Conservation (phyloP, 2,797 vertebrate genomes). For the Galagoides demidoff region DNA sequence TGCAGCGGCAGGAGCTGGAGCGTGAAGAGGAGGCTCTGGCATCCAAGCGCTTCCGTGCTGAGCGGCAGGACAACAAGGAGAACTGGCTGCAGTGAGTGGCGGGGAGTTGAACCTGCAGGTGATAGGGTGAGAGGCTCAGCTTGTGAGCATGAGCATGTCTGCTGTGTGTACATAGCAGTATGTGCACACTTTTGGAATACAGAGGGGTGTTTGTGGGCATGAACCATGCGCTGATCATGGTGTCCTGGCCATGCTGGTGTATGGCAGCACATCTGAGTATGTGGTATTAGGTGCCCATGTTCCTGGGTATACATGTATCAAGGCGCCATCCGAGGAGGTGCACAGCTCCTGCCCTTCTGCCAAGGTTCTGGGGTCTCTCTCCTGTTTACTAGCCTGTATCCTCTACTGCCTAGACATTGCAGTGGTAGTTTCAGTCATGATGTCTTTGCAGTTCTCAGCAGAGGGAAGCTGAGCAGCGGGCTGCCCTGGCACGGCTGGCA, state of each 20-base stretch:
- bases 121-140: not conserved
- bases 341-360: not conserved
- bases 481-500: slow-evolving; percentile 90
- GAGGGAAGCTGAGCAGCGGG: slow-evolving; percentile 89
- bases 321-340: not conserved
- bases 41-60: slow-evolving; percentile 94
- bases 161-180: not conserved
- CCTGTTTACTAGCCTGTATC: not conserved
- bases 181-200: not conserved
- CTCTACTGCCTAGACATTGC: not conserved
- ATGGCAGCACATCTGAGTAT: not conserved
- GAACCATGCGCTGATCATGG: not conserved
- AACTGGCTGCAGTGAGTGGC: slow-evolving; percentile 93
- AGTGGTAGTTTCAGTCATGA: not conserved
- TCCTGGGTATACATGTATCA: not conserved
- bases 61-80: slow-evolving; percentile 94
- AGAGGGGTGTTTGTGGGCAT: not conserved
- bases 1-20: slow-evolving; percentile 94
- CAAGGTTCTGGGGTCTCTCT: not conserved
- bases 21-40: slow-evolving; percentile 94
- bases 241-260: not conserved
- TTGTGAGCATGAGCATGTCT: not conserved
- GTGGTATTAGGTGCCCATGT: not conserved
- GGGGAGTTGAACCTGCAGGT: not conserved
- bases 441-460: slow-evolving; percentile 80